phyloP scores from a whole-genome alignment of 2,113 vertebrate genomes.

The Neogale vison region DNA sequence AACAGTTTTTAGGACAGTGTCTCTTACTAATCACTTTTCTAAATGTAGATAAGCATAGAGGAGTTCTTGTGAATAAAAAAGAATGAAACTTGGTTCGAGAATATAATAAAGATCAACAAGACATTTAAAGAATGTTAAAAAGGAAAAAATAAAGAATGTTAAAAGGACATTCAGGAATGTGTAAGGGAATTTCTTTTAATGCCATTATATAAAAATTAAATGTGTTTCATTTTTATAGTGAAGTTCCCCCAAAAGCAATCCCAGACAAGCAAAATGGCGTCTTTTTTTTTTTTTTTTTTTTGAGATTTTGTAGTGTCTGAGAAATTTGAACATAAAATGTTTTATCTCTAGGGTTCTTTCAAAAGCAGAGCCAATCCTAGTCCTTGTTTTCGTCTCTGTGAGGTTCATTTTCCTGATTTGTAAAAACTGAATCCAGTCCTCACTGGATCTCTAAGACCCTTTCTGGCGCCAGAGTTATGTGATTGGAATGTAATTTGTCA shows the following conservation, averaged over 20 bases:
- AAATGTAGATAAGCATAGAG: constrained; percentile 21
- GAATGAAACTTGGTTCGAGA: not conserved
- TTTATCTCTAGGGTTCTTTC: not conserved
- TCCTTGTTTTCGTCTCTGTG: not conserved
- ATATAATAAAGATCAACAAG: not conserved
- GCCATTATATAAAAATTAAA: not conserved
- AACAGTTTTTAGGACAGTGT: not conserved
- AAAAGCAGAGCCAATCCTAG: not conserved
- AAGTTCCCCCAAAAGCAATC: not conserved
- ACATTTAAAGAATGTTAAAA: not conserved
- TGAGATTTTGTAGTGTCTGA: not conserved
- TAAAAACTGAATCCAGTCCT: not conserved
- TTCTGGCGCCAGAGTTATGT: not conserved
- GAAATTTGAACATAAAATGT: not conserved
- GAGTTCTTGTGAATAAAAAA: not conserved
- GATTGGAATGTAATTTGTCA: not conserved
- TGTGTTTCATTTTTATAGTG: not conserved
- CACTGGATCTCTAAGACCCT: not conserved
- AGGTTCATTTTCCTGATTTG: not conserved
- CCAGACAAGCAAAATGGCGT: not conserved
- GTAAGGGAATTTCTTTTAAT: not conserved
- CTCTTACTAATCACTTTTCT: constrained; percentile 45
- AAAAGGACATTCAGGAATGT: not conserved
- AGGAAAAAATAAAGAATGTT: not conserved
- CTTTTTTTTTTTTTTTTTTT: not conserved